These are phyloP conservation scores for Zhengitettix transpicula DNA, from an alignment of 2,888 invertebrate species.

Conservation along the genomic window DNA sequence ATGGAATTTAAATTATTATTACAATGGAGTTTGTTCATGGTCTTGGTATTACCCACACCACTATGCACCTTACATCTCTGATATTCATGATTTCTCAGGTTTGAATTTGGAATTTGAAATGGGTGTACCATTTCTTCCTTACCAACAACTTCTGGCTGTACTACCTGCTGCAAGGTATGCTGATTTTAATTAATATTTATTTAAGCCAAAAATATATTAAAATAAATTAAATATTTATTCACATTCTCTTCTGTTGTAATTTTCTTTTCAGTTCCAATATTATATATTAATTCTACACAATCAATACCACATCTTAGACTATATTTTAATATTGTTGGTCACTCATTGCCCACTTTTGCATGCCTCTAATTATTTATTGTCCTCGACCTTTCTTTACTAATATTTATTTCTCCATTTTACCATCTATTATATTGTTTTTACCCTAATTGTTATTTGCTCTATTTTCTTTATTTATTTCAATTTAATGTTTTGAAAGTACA, in stretches of 20 bases:
- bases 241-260: neutral
- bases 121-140: slow-evolving; percentile 80
- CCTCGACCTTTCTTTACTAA: too few species aligned
- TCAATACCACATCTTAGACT: too few species aligned
- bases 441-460: too few species aligned
- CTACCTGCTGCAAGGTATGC: slow-evolving; percentile 56
- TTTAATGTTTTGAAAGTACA: too few species aligned
- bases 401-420: too few species aligned
- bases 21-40: slow-evolving; percentile 93
- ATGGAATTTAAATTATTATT: slow-evolving; percentile 94
- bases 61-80: slow-evolving; percentile 92
- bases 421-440: too few species aligned
- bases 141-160: slow-evolving; percentile 78
- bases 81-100: slow-evolving; percentile 65
- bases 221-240: neutral
- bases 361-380: too few species aligned
- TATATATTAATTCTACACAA: too few species aligned
- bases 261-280: too few species aligned
- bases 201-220: neutral
- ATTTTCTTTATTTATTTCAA: too few species aligned
- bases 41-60: slow-evolving; percentile 97
- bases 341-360: too few species aligned
- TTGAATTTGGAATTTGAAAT: slow-evolving; percentile 66
- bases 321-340: too few species aligned
- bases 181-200: neutral